phyloP scores from a whole-genome alignment of 2,797 vertebrate species.

The Tympanoctomys barrerae region DNA sequence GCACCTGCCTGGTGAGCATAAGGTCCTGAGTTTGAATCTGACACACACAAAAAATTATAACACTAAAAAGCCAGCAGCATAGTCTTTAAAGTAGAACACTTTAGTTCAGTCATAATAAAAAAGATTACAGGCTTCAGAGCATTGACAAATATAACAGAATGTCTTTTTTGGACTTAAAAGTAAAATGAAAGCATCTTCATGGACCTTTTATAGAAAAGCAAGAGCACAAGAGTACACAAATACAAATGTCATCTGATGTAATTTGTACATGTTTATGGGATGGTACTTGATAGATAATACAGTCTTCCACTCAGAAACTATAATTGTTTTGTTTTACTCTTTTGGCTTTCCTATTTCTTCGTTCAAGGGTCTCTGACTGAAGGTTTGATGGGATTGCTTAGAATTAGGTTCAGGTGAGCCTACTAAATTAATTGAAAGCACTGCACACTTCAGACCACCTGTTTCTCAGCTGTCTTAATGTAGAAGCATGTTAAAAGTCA shows the following conservation, averaged over 20 bases:
- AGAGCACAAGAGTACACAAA: background rate
- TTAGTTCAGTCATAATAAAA: background rate
- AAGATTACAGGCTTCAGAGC: background rate
- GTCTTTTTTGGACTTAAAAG: background rate
- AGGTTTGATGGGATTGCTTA: conserved; percentile 68
- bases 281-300: conserved; percentile 38
- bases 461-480: conserved; percentile 52
- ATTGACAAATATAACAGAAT: background rate
- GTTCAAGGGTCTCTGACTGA: conserved; percentile 51
- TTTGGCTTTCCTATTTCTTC: conserved; percentile 33
- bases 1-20: no score
- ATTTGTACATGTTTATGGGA: background rate
- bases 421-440: conserved; percentile 74
- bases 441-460: conserved; percentile 59
- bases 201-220: background rate
- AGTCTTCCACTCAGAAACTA: conserved; percentile 37
- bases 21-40: no score
- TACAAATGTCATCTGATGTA: background rate
- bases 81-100: background rate
- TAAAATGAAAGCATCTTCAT: background rate
- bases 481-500: background rate
- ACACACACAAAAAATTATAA: background rate
- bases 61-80: background rate
- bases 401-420: conserved; percentile 52
- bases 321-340: conserved; percentile 64